Evolutionary conservation across 2,113 vertebrate genomes (phyloP).

Genomic region (Colistium nudipinnis): DNA sequence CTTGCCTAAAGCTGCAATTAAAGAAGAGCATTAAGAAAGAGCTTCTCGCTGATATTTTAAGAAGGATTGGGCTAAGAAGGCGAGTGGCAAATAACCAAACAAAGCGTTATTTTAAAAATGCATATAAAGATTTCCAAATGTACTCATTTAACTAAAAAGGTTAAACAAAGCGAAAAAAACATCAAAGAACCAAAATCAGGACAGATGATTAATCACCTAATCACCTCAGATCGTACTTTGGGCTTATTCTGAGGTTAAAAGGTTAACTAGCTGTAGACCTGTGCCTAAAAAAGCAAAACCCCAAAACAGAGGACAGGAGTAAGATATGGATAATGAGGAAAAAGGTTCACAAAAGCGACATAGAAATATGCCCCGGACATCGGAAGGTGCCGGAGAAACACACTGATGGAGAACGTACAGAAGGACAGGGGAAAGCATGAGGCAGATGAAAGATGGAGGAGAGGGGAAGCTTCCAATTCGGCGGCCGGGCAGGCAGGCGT

Average conservation of each 20-base stretch:
- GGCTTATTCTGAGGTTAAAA: conserved; percentile 15
- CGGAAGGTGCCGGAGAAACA: conserved; percentile 18
- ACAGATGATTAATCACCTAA: background rate
- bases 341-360: conserved; percentile 15
- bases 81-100: conserved; percentile 56
- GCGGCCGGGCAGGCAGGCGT: conserved; percentile 70
- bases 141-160: conserved; percentile 1
- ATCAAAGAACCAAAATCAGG: background rate
- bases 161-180: background rate
- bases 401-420: conserved; percentile 11
- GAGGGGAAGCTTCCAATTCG: conserved; percentile 58
- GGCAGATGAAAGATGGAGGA: conserved; percentile 63
- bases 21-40: conserved; percentile 53
- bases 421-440: conserved; percentile 50
- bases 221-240: background rate
- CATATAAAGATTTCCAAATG: conserved; percentile 24
- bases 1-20: conserved; percentile 72
- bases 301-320: background rate
- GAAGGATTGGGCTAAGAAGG: conserved; percentile 59
- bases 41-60: conserved; percentile 53
- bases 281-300: background rate
- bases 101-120: conserved; percentile 26
- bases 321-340: conserved; percentile 22
- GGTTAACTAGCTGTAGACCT: background rate
- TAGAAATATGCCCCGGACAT: conserved; percentile 7